Evolutionary conservation across 2,888 invertebrate genomes (phyloP).

Genomic region (Parnassius orleans): DNA sequence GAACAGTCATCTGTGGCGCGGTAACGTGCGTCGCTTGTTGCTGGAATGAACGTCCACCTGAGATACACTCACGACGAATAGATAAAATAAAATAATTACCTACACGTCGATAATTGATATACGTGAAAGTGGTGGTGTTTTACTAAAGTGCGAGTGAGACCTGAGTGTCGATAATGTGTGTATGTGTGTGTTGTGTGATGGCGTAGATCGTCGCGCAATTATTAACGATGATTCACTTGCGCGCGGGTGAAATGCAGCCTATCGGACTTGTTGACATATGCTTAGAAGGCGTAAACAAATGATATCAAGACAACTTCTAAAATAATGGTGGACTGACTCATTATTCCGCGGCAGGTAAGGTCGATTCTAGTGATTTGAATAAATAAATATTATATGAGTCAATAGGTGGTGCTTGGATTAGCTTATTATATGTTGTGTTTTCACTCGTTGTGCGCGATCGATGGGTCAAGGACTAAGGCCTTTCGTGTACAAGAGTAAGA

Average conservation of each 20-base stretch:
- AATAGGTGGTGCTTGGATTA: constrained; percentile 4
- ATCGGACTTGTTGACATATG: constrained; percentile 78
- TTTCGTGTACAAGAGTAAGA: background rate
- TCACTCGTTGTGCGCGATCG: constrained; percentile 29
- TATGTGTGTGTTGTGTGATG: constrained; percentile 58
- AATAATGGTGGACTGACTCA: constrained; percentile 75
- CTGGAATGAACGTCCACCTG: constrained; percentile 43
- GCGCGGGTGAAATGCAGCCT: constrained; percentile 79
- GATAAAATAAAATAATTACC: constrained; percentile 49
- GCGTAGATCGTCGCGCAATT: constrained; percentile 78
- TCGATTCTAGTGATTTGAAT: constrained; percentile 22
- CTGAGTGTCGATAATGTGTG: constrained; percentile 68
- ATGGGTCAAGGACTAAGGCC: constrained; percentile 32
- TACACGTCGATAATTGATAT: constrained; percentile 46
- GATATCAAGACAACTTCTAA: constrained; percentile 63
- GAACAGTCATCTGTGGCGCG: constrained; percentile 73
- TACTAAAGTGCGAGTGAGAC: constrained; percentile 47
- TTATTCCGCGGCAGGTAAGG: constrained; percentile 64
- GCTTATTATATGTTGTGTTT: constrained; percentile 27
- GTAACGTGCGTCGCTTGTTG: constrained; percentile 60
- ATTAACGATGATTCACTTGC: constrained; percentile 80
- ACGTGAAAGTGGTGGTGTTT: constrained; percentile 41
- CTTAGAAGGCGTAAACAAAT: constrained; percentile 74
- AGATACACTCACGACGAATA: constrained; percentile 48
- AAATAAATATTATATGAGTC: constrained; percentile 19